Evolutionary conservation across 2,113 vertebrate genomes (phyloP).

Genomic region (Microtus montanus): DNA sequence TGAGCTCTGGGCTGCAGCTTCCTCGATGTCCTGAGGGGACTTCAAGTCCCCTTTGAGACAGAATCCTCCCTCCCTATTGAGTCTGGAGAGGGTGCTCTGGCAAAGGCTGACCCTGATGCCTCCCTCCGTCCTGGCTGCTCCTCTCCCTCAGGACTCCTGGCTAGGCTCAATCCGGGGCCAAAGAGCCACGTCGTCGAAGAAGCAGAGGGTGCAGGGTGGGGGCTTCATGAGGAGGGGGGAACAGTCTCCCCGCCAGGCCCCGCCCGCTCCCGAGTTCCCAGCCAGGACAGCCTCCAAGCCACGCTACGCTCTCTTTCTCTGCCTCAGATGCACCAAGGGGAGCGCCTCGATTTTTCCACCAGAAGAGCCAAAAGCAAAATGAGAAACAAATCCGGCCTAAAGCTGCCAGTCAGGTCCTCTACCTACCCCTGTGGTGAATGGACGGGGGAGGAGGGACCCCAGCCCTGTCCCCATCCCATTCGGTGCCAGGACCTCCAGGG

Average conservation of each 20-base stretch:
- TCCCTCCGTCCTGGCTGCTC: background rate
- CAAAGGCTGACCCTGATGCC: background rate
- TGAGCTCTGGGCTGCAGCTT: background rate
- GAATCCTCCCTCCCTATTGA: background rate
- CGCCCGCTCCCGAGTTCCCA: slow-evolving; percentile 21
- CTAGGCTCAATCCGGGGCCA: background rate
- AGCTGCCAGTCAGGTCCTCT: background rate
- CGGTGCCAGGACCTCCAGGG: background rate
- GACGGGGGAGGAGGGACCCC: background rate
- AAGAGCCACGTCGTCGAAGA: slow-evolving; percentile 71
- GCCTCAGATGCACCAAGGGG: slow-evolving; percentile 57
- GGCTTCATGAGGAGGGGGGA: background rate
- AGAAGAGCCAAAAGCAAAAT: slow-evolving; percentile 83
- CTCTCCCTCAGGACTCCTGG: background rate
- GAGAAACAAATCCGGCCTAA: slow-evolving; percentile 80
- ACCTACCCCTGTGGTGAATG: slow-evolving; percentile 11
- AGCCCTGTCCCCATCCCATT: background rate
- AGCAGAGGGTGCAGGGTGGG: slow-evolving; percentile 5
- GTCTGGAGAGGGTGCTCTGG: background rate
- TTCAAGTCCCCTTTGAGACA: background rate
- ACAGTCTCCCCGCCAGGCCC: background rate
- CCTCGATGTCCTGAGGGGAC: background rate
- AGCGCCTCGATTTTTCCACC: slow-evolving; percentile 84
- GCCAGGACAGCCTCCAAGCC: slow-evolving; percentile 65
- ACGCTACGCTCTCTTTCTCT: slow-evolving; percentile 61